Conservation (phyloP, 2,113 vertebrate genomes). For the Hippocampus comes region DNA sequence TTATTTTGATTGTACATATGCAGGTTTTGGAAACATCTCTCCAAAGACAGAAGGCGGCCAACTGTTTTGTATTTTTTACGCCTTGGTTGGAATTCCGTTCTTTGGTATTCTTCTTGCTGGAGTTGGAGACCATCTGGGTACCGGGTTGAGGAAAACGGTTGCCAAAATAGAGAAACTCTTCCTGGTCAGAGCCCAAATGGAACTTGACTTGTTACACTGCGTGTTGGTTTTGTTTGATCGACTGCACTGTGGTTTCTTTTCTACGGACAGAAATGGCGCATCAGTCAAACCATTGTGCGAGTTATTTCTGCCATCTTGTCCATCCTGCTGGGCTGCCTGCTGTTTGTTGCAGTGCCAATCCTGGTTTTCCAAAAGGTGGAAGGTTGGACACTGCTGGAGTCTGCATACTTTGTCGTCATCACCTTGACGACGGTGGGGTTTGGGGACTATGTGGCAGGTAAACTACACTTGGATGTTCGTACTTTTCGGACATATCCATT, state of each 20-base stretch:
- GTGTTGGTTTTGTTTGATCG: not conserved
- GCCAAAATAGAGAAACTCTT: conserved; percentile 84
- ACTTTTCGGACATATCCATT: not conserved
- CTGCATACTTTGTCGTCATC: conserved; percentile 86
- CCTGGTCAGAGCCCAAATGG: conserved; percentile 66
- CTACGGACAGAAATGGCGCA: conserved; percentile 79
- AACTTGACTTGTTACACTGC: not conserved
- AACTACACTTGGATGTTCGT: not conserved
- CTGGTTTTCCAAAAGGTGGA: conserved; percentile 81
- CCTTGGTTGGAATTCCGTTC: conserved; percentile 85
- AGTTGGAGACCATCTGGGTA: conserved; percentile 86
- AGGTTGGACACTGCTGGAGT: conserved; percentile 78
- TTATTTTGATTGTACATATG: not conserved
- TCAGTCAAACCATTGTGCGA: conserved; percentile 80
- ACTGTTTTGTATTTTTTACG: conserved; percentile 87
- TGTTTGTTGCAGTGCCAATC: conserved; percentile 82
- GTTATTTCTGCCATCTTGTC: conserved; percentile 83
- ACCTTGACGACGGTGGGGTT: conserved; percentile 89
- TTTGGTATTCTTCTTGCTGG: conserved; percentile 85
- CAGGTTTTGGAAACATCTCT: conserved; percentile 86
- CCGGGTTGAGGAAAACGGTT: conserved; percentile 77
- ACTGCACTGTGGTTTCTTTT: not conserved
- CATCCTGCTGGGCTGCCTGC: conserved; percentile 80
- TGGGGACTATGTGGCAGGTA: conserved; percentile 89
- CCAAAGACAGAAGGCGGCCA: conserved; percentile 82